These are phyloP conservation scores for Cercopithecus mona DNA, from an alignment of 2,113 vertebrate genomes.

Conservation along the genomic window DNA sequence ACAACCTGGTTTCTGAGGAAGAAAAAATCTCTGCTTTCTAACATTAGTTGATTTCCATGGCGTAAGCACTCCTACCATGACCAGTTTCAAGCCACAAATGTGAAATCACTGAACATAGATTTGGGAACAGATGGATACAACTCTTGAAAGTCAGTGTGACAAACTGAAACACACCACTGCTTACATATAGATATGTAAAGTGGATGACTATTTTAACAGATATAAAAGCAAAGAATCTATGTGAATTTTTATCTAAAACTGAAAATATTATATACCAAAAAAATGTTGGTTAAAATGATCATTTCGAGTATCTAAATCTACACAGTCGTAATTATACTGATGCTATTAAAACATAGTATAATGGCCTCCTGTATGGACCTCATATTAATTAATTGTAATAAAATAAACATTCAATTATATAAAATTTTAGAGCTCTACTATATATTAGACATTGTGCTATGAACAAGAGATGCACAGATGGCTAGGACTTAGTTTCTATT, in stretches of 20 bases:
- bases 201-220: background rate
- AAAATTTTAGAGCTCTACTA: background rate
- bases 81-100: background rate
- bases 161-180: background rate
- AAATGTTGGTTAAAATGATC: background rate
- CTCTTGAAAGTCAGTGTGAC: background rate
- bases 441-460: background rate
- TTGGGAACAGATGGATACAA: background rate
- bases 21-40: background rate
- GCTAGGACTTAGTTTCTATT: background rate
- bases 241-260: background rate
- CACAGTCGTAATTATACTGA: background rate
- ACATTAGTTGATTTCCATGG: background rate
- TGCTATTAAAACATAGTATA: background rate
- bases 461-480: background rate
- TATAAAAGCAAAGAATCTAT: background rate
- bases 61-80: background rate
- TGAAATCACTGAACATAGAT: background rate
- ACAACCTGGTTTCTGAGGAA: background rate
- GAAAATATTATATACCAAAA: background rate
- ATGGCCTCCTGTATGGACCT: background rate
- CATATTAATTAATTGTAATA: background rate
- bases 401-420: background rate
- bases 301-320: background rate
- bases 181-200: background rate